These are phyloP conservation scores for Petroica traversi DNA, from an alignment of 2,113 vertebrate species.

Conservation along the genomic window DNA sequence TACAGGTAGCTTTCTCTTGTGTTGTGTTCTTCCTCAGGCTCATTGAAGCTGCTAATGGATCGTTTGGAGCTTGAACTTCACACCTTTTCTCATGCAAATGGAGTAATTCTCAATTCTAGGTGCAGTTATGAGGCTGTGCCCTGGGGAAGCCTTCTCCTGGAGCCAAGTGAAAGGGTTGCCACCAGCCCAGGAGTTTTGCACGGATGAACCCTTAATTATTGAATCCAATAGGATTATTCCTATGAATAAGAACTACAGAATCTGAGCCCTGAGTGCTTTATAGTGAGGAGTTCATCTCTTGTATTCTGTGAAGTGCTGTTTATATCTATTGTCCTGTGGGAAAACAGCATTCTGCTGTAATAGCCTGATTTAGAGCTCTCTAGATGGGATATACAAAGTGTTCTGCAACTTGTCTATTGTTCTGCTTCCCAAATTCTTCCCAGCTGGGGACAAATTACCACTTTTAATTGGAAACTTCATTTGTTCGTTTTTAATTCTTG, in stretches of 20 bases:
- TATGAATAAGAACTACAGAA: neutral
- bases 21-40: neutral
- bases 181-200: neutral
- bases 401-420: neutral
- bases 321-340: neutral
- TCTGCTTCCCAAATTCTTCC: neutral
- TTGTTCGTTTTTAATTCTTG: neutral
- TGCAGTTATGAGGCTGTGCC: neutral
- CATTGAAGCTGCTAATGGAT: neutral
- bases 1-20: neutral
- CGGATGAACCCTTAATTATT: neutral
- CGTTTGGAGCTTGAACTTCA: neutral
- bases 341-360: neutral
- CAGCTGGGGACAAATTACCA: neutral
- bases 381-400: neutral
- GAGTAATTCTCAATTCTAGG: neutral
- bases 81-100: neutral
- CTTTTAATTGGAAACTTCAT: neutral
- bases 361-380: neutral
- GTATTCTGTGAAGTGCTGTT: neutral
- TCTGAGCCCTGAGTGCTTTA: neutral
- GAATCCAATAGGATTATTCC: neutral
- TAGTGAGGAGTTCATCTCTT: neutral
- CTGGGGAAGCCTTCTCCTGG: neutral
- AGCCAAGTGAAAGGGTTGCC: neutral